Evolutionary conservation across 2,888 invertebrate genomes (phyloP), one percentile per base, ranked within the genome.

Genomic region (Amphipoea lucens): DNA sequence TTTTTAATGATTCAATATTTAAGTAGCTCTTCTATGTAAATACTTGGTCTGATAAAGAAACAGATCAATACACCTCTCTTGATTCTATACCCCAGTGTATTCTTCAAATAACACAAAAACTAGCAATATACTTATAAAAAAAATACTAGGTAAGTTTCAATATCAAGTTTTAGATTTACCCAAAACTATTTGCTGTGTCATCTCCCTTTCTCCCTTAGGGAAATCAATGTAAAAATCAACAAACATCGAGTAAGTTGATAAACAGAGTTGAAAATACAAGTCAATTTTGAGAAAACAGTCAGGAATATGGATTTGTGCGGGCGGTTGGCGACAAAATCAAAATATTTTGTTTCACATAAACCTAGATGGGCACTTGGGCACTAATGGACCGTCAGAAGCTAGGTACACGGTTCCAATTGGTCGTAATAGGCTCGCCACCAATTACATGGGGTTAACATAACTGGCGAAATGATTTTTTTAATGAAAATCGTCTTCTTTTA

Each of bases 211-310:
- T 68, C 48, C 80, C 84, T 63, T 63, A 48, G 80, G 84, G 80
- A 81, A 81, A 81, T 84, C 54, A 78, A 68, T 66, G n/a, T 20
- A 65, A 14, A 71, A 80, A 29, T 51, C 57, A 63, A 79, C 57
- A 42, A 85, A 81, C 9, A 20, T 57, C 0, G 14, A 68, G 14
- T 36, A 54, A 48, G 20, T 66, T 23, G 9, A 36, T 36, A 70
- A 9, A 36, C 23, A 54, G 0, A 4, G 36, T 7, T 20, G 36
- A 12, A 62, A 62, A 57, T 29, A 62, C 6, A 62, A 29, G 14
- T 62, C 7, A 62, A 6, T 6, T 62, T 29, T 3, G 29, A 29
- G 29, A 29, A 29, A 29, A 29, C 29, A 29, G 29, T 36, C 36
- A 36, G 36, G 29, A 29, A 29, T 36, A 1, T 36, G 36, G 36